Conservation (phyloP, 2,797 vertebrate genomes). For the Carapus acus region DNA sequence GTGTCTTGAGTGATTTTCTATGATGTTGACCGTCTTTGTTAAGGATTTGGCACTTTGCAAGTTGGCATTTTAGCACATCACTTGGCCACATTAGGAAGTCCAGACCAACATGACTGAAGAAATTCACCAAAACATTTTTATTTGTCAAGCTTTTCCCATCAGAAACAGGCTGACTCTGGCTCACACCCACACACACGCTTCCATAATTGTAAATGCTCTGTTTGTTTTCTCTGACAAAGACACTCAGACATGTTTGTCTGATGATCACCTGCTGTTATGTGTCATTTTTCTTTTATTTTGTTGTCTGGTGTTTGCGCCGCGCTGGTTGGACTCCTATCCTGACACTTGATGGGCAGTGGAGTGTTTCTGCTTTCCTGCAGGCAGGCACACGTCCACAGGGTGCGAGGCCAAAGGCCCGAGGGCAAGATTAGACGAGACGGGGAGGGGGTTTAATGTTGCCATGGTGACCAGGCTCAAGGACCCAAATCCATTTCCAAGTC, state of each 20-base stretch:
- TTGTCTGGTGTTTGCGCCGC: constrained; percentile 21
- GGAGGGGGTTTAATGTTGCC: constrained; percentile 27
- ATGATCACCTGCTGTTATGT: constrained; percentile 16
- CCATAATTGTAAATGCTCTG: constrained; percentile 1
- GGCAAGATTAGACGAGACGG: constrained; percentile 1
- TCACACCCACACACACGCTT: constrained; percentile 7
- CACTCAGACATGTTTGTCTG: constrained; percentile 32
- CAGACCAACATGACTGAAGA: too few species aligned
- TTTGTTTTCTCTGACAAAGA: constrained; percentile 38
- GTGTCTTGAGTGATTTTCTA: too few species aligned
- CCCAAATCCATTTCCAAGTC: constrained; percentile 18
- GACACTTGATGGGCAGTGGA: constrained; percentile 47
- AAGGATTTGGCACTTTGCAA: too few species aligned
- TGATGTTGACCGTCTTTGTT: too few species aligned
- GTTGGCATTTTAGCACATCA: too few species aligned
- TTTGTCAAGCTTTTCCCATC: background rate
- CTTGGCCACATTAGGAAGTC: too few species aligned
- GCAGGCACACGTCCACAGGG: constrained; percentile 13
- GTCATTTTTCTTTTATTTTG: constrained; percentile 14
- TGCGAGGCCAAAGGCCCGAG: constrained; percentile 13
- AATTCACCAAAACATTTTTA: too few species aligned
- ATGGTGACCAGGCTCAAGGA: constrained; percentile 27
- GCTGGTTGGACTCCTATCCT: constrained; percentile 50
- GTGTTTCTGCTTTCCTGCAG: constrained; percentile 11
- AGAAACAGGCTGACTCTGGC: background rate